Conservation (phyloP, 2,797 vertebrate species). For the Lutjanus campechanus region DNA sequence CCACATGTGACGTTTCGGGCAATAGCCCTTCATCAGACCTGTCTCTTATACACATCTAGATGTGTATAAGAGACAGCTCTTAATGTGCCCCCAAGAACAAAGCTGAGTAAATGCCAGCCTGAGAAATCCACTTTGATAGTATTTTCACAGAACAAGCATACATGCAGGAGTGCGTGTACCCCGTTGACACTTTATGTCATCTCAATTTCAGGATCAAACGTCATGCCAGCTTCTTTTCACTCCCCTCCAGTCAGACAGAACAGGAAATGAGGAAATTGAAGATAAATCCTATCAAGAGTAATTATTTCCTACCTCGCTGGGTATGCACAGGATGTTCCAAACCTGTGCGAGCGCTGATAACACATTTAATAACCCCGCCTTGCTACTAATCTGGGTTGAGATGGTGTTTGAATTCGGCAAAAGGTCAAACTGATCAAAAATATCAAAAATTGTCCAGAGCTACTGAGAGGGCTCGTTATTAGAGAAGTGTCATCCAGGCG, state of each 20-base stretch:
- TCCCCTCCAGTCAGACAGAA: slow-evolving; percentile 65
- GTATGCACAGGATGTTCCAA: slow-evolving; percentile 68
- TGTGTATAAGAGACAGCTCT: too few species aligned
- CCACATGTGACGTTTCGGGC: too few species aligned
- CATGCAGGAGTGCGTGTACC: not conserved
- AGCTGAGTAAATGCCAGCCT: slow-evolving; percentile 55
- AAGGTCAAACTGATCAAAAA: slow-evolving; percentile 71
- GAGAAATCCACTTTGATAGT: slow-evolving; percentile 39
- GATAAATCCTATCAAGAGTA: slow-evolving; percentile 76
- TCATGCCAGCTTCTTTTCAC: slow-evolving; percentile 43
- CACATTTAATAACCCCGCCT: slow-evolving; percentile 64
- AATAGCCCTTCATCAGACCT: too few species aligned
- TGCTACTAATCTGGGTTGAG: slow-evolving; percentile 60
- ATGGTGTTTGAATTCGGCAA: slow-evolving; percentile 51
- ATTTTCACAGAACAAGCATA: slow-evolving; percentile 16
- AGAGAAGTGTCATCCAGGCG: slow-evolving; percentile 6
- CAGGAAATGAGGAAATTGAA: slow-evolving; percentile 70
- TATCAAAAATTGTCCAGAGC: slow-evolving; percentile 41
- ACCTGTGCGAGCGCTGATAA: slow-evolving; percentile 77
- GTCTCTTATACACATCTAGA: too few species aligned
- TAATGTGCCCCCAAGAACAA: slow-evolving; percentile 35
- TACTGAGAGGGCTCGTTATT: slow-evolving; percentile 19
- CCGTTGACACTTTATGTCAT: slow-evolving; percentile 43
- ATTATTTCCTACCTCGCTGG: slow-evolving; percentile 68
- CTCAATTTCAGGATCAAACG: slow-evolving; percentile 53